Percentiles rank a stretch among this genome's conserved stretches.
phyloP scores from a whole-genome alignment of 2,888 invertebrate genomes.

The Phengaris arion region DNA sequence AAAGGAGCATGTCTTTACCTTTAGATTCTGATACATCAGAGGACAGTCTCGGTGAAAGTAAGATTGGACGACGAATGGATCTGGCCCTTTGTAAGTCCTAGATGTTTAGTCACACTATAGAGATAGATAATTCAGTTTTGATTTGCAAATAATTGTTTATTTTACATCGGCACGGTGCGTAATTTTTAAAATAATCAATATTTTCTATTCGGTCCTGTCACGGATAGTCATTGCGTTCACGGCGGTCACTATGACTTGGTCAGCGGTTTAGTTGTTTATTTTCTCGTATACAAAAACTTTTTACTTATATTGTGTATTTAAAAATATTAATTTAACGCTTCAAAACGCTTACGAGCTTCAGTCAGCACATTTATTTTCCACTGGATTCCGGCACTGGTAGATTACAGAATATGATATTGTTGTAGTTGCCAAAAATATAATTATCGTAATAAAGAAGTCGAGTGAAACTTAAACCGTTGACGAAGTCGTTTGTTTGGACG shows the following conservation, averaged over 20 bases:
- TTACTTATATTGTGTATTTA: neutral
- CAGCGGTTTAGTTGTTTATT: constrained; percentile 32
- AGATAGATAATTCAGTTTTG: constrained; percentile 69
- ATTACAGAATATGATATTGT: constrained; percentile 27
- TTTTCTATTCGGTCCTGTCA: constrained; percentile 13
- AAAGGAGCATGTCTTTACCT: constrained; percentile 85
- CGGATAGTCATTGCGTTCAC: constrained; percentile 42
- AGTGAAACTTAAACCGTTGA: constrained; percentile 43
- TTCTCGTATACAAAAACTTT: constrained; percentile 8
- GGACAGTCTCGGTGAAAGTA: constrained; percentile 68
- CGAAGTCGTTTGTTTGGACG: constrained; percentile 41
- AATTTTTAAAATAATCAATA: constrained; percentile 43
- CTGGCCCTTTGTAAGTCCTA: constrained; percentile 89
- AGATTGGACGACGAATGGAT: constrained; percentile 86
- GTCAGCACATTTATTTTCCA: constrained; percentile 20
- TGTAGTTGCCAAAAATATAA: constrained; percentile 27
- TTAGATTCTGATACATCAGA: constrained; percentile 73
- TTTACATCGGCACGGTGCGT: constrained; percentile 74
- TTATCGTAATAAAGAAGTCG: constrained; percentile 27
- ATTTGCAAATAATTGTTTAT: constrained; percentile 74
- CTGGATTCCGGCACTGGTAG: constrained; percentile 25
- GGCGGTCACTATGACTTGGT: constrained; percentile 38
- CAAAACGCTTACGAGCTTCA: constrained; percentile 26
- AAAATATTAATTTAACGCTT: constrained; percentile 24
- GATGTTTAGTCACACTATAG: constrained; percentile 39